phyloP scores from a whole-genome alignment of 1,140 invertebrate genomes.

The Musca domestica region DNA sequence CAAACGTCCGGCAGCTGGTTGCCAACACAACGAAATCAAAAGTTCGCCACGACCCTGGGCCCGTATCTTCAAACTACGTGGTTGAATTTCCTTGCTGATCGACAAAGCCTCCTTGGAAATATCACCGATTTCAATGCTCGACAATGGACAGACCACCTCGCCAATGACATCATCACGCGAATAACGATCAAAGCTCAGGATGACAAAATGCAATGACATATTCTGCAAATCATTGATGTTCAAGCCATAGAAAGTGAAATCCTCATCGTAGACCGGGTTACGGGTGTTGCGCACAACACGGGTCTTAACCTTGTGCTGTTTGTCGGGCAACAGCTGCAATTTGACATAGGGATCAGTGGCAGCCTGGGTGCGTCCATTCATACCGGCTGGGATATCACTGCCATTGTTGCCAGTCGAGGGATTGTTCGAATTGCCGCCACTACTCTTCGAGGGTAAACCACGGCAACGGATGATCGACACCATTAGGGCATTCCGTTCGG shows the following conservation, averaged over 20 bases:
- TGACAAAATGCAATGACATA: conserved; percentile 89
- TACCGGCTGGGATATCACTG: conserved; percentile 45
- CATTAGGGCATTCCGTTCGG: conserved; percentile 84
- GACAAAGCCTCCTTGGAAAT: conserved; percentile 75
- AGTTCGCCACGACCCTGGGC: conserved; percentile 86
- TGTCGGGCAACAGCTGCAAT: conserved; percentile 88
- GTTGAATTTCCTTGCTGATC: conserved; percentile 80
- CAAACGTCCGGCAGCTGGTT: conserved; percentile 82
- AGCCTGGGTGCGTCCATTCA: conserved; percentile 53
- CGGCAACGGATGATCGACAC: conserved; percentile 88
- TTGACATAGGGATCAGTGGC: conserved; percentile 92
- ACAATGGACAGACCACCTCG: conserved; percentile 87
- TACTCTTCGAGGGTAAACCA: conserved; percentile 73
- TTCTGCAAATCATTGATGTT: conserved; percentile 77
- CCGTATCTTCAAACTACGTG: conserved; percentile 83
- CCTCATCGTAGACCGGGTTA: conserved; percentile 93
- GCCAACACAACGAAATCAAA: conserved; percentile 90
- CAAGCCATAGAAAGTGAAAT: conserved; percentile 95
- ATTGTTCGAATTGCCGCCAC: conserved; percentile 55
- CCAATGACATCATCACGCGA: conserved; percentile 96
- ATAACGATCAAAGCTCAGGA: conserved; percentile 95
- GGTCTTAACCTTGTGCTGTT: conserved; percentile 94
- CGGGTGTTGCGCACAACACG: conserved; percentile 87
- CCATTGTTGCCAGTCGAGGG: conserved; percentile 35
- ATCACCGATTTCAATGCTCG: conserved; percentile 73